Percentiles rank a stretch among this genome's conserved stretches.
Conservation (phyloP, 2,113 vertebrate species). For the Nycticorax nycticorax region DNA sequence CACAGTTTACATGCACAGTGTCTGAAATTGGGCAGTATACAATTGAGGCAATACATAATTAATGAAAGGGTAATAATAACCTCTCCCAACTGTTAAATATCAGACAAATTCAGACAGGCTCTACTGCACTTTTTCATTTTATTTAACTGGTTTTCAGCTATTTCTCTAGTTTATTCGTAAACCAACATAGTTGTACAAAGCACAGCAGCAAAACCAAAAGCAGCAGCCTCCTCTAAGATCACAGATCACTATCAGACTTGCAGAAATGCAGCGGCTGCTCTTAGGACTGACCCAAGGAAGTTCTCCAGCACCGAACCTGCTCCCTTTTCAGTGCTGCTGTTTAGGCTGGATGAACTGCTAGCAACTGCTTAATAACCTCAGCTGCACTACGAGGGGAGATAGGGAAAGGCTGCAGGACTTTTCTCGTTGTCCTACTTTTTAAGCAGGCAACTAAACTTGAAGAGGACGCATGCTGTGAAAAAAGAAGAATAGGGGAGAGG, state of each 20-base stretch:
- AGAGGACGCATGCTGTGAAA: not conserved
- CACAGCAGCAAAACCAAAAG: not conserved
- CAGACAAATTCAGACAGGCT: not conserved
- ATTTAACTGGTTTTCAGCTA: not conserved
- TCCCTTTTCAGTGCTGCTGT: not conserved
- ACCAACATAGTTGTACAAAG: not conserved
- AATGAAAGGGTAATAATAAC: not conserved
- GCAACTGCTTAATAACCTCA: not conserved
- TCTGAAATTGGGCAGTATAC: not conserved
- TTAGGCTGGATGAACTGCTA: not conserved
- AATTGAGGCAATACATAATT: not conserved
- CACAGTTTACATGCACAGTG: rapidly evolving
- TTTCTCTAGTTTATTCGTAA: not conserved
- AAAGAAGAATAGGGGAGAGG: not conserved
- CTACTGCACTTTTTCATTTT: not conserved
- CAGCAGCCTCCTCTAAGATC: not conserved
- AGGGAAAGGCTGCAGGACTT: not conserved
- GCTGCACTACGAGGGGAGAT: not conserved
- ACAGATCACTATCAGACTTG: too few species aligned
- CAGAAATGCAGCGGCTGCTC: not conserved
- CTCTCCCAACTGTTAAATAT: not conserved
- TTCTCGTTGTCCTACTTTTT: not conserved
- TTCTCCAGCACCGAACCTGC: not conserved
- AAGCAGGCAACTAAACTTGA: not conserved
- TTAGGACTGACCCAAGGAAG: not conserved